Percentiles rank a stretch among this genome's conserved stretches.
These are phyloP conservation scores for Trichechus manatus DNA, from an alignment of 2,113 vertebrate species.

Conservation along the genomic window DNA sequence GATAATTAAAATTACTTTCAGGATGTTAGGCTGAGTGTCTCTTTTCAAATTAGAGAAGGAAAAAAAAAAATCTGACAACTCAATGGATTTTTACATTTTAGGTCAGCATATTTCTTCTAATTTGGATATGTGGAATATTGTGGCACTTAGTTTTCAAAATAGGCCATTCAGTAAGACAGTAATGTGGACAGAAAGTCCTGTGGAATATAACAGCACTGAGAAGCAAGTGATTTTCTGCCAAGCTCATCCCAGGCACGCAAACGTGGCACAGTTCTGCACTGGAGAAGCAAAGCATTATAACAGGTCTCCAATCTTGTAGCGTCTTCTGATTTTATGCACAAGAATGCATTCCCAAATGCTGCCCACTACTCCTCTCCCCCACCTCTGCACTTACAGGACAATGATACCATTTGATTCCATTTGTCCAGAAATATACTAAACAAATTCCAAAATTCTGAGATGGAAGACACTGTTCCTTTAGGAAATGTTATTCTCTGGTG, in stretches of 20 bases:
- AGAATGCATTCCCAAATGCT: neutral
- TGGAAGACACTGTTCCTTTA: neutral
- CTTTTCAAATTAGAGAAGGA: neutral
- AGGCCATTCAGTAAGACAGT: slow-evolving; percentile 1
- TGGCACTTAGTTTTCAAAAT: slow-evolving; percentile 31
- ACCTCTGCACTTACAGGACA: neutral
- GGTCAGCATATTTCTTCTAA: neutral
- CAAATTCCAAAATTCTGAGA: slow-evolving; percentile 41
- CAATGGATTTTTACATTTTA: neutral
- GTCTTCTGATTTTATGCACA: neutral
- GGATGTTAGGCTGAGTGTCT: neutral
- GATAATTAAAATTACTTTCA: neutral
- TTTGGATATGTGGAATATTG: slow-evolving; percentile 29
- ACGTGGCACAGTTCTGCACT: slow-evolving; percentile 39
- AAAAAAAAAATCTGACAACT: neutral
- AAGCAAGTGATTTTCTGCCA: slow-evolving; percentile 58
- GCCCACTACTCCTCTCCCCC: neutral
- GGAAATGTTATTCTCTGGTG: slow-evolving; percentile 29
- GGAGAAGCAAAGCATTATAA: neutral
- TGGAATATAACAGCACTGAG: neutral
- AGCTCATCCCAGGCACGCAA: slow-evolving; percentile 29
- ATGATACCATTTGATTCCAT: neutral
- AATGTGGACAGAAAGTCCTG: neutral
- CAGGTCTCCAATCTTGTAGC: neutral
- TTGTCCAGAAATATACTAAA: neutral